phyloP scores from a whole-genome alignment of 2,113 vertebrate genomes.

The Urocynchramus pylzowi region DNA sequence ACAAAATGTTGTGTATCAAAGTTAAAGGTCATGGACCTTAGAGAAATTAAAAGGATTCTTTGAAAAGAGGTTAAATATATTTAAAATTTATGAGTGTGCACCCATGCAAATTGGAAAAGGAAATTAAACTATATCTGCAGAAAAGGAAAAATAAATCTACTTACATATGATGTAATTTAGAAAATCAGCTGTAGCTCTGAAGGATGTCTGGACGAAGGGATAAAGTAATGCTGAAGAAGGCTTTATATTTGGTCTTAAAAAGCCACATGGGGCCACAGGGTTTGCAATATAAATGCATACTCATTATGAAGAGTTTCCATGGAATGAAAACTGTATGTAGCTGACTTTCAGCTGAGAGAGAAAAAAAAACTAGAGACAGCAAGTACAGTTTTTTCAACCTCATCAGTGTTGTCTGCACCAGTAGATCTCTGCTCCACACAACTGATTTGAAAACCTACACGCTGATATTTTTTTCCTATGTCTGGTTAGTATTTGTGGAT shows the following conservation, averaged over 20 bases:
- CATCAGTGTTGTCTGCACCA: not conserved
- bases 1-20: not conserved
- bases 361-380: not conserved
- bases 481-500: not conserved
- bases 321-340: not conserved
- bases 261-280: not conserved
- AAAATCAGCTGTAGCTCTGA: constrained; percentile 42
- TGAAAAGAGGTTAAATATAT: constrained; percentile 32
- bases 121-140: constrained; percentile 49
- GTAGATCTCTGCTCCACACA: not conserved
- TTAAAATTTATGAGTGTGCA: constrained; percentile 46
- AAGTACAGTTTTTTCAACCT: not conserved
- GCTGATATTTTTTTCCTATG: not conserved
- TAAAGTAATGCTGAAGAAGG: constrained; percentile 38
- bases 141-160: constrained; percentile 49
- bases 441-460: not conserved
- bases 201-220: not conserved
- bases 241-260: constrained; percentile 45
- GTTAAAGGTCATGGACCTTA: constrained; percentile 21
- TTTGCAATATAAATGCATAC: not conserved
- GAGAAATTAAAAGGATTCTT: constrained; percentile 43
- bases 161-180: constrained; percentile 47
- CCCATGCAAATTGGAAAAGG: constrained; percentile 49
- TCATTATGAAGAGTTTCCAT: not conserved
- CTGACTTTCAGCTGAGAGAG: not conserved